Percentiles rank a stretch among this genome's conserved stretches.
Conservation (phyloP, 2,888 invertebrate species). For the Volucella inflata region DNA sequence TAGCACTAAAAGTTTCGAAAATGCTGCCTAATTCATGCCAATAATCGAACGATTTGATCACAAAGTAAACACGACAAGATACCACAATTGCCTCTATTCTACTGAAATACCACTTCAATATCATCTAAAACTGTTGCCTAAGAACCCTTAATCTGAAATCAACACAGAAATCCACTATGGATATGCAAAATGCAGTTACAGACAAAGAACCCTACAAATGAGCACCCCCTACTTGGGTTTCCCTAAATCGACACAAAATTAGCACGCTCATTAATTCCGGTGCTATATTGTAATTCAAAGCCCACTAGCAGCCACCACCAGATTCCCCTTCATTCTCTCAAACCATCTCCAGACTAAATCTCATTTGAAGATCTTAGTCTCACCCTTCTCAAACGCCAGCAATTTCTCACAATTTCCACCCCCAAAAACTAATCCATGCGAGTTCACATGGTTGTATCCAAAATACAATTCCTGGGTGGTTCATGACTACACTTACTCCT, state of each 20-base stretch:
- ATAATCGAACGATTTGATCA: too few species aligned
- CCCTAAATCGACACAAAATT: constrained; percentile 73
- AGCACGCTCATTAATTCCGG: constrained; percentile 72
- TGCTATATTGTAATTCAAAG: constrained; percentile 7
- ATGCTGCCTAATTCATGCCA: too few species aligned
- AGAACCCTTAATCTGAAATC: too few species aligned
- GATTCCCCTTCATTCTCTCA: not conserved
- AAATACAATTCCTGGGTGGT: constrained; percentile 29
- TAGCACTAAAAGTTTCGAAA: too few species aligned
- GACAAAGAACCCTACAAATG: not conserved
- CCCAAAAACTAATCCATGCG: constrained; percentile 61
- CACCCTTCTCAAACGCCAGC: not conserved
- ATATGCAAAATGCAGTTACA: not conserved
- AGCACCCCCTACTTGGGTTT: constrained; percentile 44
- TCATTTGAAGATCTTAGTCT: constrained; percentile 31
- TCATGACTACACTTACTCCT: constrained; percentile 55
- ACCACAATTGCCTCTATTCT: too few species aligned
- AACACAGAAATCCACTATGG: too few species aligned
- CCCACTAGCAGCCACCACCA: constrained; percentile 24
- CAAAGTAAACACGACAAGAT: too few species aligned
- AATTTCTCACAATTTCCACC: not conserved
- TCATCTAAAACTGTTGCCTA: too few species aligned
- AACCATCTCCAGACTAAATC: constrained; percentile 24
- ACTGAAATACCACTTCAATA: not conserved
- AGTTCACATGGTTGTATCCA: constrained; percentile 56